phyloP scores from a whole-genome alignment of 2,888 invertebrate genomes.

The Drosophila pegasa region DNA sequence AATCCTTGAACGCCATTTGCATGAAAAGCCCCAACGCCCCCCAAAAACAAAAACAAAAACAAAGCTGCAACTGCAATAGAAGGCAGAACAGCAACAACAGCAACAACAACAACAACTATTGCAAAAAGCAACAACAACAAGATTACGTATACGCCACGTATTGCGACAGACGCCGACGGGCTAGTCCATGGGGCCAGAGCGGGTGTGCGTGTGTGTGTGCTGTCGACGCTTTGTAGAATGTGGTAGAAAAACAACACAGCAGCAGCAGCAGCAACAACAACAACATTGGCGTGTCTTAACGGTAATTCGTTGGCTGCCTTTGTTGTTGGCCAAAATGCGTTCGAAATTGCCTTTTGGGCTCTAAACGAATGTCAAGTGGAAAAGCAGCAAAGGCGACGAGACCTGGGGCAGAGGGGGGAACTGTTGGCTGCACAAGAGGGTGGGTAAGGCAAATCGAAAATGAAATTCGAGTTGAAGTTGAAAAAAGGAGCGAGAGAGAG shows the following conservation, averaged over 20 bases:
- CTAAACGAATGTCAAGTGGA: conserved; percentile 64
- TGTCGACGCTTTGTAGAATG: conserved; percentile 52
- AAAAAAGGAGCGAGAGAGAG: not conserved
- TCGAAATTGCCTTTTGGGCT: conserved; percentile 32
- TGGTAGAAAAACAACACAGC: conserved; percentile 44
- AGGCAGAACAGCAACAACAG: conserved; percentile 38
- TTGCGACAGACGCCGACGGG: conserved; percentile 51
- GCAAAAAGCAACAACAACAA: conserved; percentile 40
- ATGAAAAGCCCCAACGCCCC: conserved; percentile 55
- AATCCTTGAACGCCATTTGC: conserved; percentile 84
- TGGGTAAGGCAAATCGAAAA: conserved; percentile 5
- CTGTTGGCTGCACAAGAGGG: not conserved
- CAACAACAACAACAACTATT: not conserved
- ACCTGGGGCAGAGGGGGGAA: not conserved
- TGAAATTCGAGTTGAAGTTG: conserved; percentile 15
- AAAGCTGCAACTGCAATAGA: conserved; percentile 24
- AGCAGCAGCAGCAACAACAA: conserved; percentile 3
- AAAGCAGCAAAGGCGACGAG: conserved; percentile 15
- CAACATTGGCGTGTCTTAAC: conserved; percentile 32
- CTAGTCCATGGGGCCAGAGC: conserved; percentile 13
- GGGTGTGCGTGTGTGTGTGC: not conserved
- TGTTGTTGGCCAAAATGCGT: conserved; percentile 42
- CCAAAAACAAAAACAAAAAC: conserved; percentile 28
- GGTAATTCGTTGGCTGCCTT: conserved; percentile 20
- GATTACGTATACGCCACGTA: conserved; percentile 73